A percentile compares a stretch with the other conserved stretches of the same genome.
These are phyloP conservation scores for Hedya salicella DNA, from an alignment of 2,888 invertebrate species.

Conservation along the genomic window DNA sequence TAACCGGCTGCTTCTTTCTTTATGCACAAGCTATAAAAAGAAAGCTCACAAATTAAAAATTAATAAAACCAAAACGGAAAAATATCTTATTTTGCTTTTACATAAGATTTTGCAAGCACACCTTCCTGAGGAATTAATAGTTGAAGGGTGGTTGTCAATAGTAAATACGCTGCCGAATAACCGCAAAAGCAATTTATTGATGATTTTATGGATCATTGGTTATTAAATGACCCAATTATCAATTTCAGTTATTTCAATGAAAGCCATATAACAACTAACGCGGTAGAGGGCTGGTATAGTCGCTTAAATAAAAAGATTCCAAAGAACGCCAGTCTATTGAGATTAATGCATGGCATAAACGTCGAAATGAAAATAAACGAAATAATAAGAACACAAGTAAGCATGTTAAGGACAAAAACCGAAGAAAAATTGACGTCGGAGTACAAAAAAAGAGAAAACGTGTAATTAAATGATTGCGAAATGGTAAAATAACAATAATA, in stretches of 20 bases:
- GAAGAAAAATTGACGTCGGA: constrained; percentile 7
- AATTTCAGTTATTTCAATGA: constrained; percentile 21
- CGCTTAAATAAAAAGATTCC: constrained; percentile 17
- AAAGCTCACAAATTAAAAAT: not conserved
- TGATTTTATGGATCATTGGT: constrained; percentile 16
- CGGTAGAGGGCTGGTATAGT: constrained; percentile 13
- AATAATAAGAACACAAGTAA: constrained; percentile 1
- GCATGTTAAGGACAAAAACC: not conserved
- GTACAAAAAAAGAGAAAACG: constrained; percentile 9
- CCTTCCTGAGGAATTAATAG: constrained; percentile 10
- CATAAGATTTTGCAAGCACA: not conserved
- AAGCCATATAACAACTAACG: constrained; percentile 9
- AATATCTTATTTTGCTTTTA: constrained; percentile 2
- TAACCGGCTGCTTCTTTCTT: constrained; percentile 7
- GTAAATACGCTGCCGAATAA: constrained; percentile 11
- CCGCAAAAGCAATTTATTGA: constrained; percentile 8
- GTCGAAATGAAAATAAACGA: constrained; percentile 8
- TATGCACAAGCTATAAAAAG: constrained; percentile 16
- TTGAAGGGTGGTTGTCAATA: constrained; percentile 20
- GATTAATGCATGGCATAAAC: constrained; percentile 7
- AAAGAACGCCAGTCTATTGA: constrained; percentile 13
- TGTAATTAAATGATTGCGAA: constrained; percentile 11
- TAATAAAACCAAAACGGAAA: constrained; percentile 12
- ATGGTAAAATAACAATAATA: constrained; percentile 8
- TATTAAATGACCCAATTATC: constrained; percentile 2